phyloP scores from a whole-genome alignment of 2,888 invertebrate species.

The Ectemnius lituratus region DNA sequence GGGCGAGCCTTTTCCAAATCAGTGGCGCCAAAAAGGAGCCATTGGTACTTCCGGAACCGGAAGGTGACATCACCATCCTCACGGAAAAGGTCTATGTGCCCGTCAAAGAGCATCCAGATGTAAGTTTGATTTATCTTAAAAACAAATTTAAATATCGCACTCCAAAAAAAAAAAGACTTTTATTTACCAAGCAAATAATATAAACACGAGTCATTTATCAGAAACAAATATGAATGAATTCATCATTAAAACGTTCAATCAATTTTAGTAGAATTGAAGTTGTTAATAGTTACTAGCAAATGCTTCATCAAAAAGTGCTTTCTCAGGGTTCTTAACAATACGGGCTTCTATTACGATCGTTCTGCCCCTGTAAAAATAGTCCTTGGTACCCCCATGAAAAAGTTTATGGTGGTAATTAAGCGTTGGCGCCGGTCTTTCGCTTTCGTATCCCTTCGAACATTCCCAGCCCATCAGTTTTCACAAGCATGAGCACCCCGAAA shows the following conservation, averaged over 20 bases:
- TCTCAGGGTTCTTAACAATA: not conserved
- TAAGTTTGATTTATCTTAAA: constrained; percentile 82
- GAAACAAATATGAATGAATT: no score
- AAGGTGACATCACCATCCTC: constrained; percentile 93
- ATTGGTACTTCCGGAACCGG: constrained; percentile 92
- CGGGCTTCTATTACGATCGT: not conserved
- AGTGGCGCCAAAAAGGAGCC: constrained; percentile 98
- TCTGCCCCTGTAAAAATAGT: not conserved
- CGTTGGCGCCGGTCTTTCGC: not conserved
- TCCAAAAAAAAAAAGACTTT: not conserved
- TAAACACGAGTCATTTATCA: no score
- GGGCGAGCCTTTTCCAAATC: constrained; percentile 98
- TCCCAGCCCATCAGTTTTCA: no score
- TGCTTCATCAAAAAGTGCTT: not conserved
- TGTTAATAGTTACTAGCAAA: no score
- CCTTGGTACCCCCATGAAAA: no score
- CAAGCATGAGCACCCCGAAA: not conserved
- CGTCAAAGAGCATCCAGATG: constrained; percentile 99
- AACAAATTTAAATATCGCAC: not conserved
- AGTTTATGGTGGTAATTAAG: no score
- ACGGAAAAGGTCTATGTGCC: constrained; percentile 99
- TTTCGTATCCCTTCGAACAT: not conserved
- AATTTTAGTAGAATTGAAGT: no score
- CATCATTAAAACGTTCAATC: no score
- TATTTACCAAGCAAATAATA: no score